Evolutionary conservation across 2,797 vertebrate species (phyloP).

Genomic region (Amniataba percoides): DNA sequence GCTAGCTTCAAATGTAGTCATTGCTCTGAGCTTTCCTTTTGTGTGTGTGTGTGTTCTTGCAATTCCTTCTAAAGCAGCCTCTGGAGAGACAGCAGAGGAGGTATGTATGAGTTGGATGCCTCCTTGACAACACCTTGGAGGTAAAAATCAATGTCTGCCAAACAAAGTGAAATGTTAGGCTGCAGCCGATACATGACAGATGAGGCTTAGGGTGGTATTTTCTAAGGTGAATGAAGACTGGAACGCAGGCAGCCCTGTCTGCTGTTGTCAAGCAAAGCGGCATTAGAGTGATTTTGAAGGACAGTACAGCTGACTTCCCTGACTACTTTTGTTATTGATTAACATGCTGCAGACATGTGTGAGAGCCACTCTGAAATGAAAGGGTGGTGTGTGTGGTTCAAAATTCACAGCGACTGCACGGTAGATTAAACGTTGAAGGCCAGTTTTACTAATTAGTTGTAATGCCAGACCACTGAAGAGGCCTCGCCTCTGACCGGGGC

Average conservation of each 20-base stretch:
- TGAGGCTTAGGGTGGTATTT: slow-evolving; percentile 79
- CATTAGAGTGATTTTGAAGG: slow-evolving; percentile 78
- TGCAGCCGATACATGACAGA: slow-evolving; percentile 81
- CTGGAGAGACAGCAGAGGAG: slow-evolving; percentile 64
- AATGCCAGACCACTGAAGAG: slow-evolving; percentile 62
- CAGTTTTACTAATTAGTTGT: slow-evolving; percentile 70
- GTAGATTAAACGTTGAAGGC: slow-evolving; percentile 69
- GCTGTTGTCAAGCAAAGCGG: slow-evolving; percentile 73
- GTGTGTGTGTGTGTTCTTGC: slow-evolving; percentile 42
- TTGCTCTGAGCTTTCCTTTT: slow-evolving; percentile 46
- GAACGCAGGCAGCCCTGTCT: slow-evolving; percentile 72
- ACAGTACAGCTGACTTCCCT: slow-evolving; percentile 68
- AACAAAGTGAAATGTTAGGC: slow-evolving; percentile 84
- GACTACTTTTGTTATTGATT: slow-evolving; percentile 78
- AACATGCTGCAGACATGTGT: slow-evolving; percentile 56
- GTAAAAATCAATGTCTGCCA: slow-evolving; percentile 85
- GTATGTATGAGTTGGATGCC: slow-evolving; percentile 76
- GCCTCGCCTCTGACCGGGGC: slow-evolving; percentile 32
- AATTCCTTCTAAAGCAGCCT: slow-evolving; percentile 66
- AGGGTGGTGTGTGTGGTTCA: slow-evolving; percentile 25
- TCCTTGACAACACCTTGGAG: slow-evolving; percentile 83
- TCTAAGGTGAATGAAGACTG: slow-evolving; percentile 77
- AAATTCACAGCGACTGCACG: slow-evolving; percentile 57
- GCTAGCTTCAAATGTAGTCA: slow-evolving; percentile 51
- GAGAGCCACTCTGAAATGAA: slow-evolving; percentile 49